Evolutionary conservation across 2,888 invertebrate genomes (phyloP).

Genomic region (Anodontia alba): DNA sequence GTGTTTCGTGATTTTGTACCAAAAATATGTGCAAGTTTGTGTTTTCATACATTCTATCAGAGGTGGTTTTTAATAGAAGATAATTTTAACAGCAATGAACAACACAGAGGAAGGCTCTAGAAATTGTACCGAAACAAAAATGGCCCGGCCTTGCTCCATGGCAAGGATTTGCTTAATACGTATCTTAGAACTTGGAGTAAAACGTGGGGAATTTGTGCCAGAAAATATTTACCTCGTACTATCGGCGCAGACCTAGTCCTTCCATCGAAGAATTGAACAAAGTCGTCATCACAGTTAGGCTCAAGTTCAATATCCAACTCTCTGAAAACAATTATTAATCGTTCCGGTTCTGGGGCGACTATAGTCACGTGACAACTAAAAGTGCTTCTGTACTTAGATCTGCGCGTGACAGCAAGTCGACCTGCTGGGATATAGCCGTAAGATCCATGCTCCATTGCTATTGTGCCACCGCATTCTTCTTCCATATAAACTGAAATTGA

Average conservation of each 20-base stretch:
- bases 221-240: slow-evolving; percentile 52
- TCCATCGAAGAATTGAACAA: slow-evolving; percentile 56
- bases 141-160: no score
- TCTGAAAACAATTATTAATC: slow-evolving; percentile 60
- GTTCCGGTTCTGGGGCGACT: slow-evolving; percentile 39
- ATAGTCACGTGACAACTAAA: slow-evolving; percentile 57
- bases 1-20: no score
- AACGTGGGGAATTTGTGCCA: no score
- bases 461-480: slow-evolving; percentile 51
- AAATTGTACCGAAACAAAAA: no score
- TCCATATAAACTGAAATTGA: slow-evolving; percentile 58
- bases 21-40: no score
- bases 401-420: slow-evolving; percentile 54
- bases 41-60: no score
- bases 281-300: slow-evolving; percentile 65
- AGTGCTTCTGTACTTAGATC: slow-evolving; percentile 52
- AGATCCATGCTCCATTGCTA: slow-evolving; percentile 43
- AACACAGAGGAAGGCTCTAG: no score
- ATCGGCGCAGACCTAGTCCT: slow-evolving; percentile 30
- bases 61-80: no score
- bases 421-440: slow-evolving; percentile 40
- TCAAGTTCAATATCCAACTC: slow-evolving; percentile 63
- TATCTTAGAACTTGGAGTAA: no score
- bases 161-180: no score
- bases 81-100: no score